Evolutionary conservation across 2,888 invertebrate species (phyloP).

Genomic region (Catocala fraxini): DNA sequence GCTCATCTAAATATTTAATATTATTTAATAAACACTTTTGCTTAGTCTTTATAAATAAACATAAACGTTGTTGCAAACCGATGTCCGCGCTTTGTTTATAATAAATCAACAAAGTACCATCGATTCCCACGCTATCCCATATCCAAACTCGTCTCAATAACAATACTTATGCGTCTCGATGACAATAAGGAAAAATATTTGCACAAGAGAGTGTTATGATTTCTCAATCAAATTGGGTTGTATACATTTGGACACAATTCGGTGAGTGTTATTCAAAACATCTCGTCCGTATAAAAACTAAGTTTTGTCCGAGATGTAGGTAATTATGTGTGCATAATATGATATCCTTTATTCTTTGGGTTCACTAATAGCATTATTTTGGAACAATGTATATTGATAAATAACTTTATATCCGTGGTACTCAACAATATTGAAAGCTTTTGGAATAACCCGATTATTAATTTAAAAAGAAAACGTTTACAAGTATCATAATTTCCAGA

Average conservation of each 20-base stretch:
- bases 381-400: no score
- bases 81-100: constrained; percentile 40
- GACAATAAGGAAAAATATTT: constrained; percentile 77
- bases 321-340: neutral
- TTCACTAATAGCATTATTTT: no score
- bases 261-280: constrained; percentile 67
- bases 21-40: constrained; percentile 34
- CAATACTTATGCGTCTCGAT: constrained; percentile 61
- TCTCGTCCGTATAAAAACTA: constrained; percentile 47
- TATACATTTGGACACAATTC: constrained; percentile 53
- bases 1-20: constrained; percentile 51
- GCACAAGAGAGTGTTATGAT: constrained; percentile 70
- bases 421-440: no score
- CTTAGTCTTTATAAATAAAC: constrained; percentile 14
- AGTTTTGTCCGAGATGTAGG: constrained; percentile 17
- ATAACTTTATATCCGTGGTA: no score
- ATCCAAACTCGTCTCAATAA: constrained; percentile 60
- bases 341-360: no score
- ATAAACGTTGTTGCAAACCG: constrained; percentile 24
- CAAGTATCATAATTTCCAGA: no score
- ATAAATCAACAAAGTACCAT: constrained; percentile 28
- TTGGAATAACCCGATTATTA: no score
- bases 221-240: constrained; percentile 66
- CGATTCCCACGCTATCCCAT: constrained; percentile 65
- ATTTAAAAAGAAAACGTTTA: no score